phyloP scores from a whole-genome alignment of 2,888 invertebrate genomes.

The Diloba caeruleocephala region DNA sequence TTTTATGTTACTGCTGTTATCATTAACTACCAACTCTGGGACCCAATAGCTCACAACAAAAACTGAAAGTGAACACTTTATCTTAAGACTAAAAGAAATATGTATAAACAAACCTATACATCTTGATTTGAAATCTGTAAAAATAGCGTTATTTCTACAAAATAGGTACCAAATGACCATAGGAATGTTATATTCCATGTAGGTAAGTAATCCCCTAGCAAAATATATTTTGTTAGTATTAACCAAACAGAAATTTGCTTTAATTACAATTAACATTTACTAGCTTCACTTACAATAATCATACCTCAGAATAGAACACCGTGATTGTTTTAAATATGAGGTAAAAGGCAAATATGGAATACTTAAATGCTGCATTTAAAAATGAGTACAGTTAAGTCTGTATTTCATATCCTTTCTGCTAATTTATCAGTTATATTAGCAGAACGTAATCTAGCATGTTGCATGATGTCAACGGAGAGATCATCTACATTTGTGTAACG shows the following conservation, averaged over 20 bases:
- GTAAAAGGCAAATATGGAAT: no score
- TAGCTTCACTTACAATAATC: slow-evolving; percentile 35
- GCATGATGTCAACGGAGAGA: slow-evolving; percentile 95
- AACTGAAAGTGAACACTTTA: slow-evolving; percentile 47
- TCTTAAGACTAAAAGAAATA: slow-evolving; percentile 53
- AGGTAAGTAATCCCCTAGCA: slow-evolving; percentile 11
- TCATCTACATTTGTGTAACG: slow-evolving; percentile 95
- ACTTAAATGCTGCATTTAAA: no score
- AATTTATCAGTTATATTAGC: slow-evolving; percentile 94
- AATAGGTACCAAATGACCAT: slow-evolving; percentile 20
- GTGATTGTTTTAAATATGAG: slow-evolving; percentile 22
- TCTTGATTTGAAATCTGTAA: slow-evolving; percentile 36
- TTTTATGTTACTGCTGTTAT: slow-evolving; percentile 5
- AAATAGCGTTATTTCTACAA: slow-evolving; percentile 16
- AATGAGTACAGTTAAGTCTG: no score
- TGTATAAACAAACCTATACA: slow-evolving; percentile 14
- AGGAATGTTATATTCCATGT: slow-evolving; percentile 48
- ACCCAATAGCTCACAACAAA: background rate
- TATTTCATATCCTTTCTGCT: slow-evolving; percentile 74
- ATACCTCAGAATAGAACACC: slow-evolving; percentile 8
- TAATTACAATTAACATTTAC: slow-evolving; percentile 14
- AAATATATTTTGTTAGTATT: slow-evolving; percentile 9
- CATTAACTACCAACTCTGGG: background rate
- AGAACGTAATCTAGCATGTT: slow-evolving; percentile 92
- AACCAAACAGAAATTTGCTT: slow-evolving; percentile 23